Percentiles rank a stretch among this genome's conserved stretches.
phyloP scores from a whole-genome alignment of 2,797 vertebrate species.

The Rhinella marina region DNA sequence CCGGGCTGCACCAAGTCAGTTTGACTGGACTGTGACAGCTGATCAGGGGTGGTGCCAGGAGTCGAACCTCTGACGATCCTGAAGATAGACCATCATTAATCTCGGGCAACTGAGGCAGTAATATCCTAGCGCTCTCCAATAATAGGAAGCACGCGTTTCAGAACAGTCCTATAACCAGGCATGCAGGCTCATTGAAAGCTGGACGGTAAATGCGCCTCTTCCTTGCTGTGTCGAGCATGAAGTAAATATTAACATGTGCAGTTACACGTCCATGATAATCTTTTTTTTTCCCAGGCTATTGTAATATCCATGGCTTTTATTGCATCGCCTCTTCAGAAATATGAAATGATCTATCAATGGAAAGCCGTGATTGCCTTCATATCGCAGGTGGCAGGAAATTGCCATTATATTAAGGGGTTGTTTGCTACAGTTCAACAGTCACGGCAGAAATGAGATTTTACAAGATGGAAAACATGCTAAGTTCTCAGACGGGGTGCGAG shows the following conservation, averaged over 20 bases:
- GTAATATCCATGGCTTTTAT: conserved; percentile 1
- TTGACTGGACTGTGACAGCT: too few species aligned
- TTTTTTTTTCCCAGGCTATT: neutral
- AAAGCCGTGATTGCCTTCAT: neutral
- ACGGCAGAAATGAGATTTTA: conserved; percentile 47
- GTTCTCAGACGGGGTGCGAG: conserved; percentile 11
- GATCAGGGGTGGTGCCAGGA: too few species aligned
- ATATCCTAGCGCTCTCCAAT: neutral
- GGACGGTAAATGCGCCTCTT: neutral
- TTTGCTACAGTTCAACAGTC: conserved; percentile 39
- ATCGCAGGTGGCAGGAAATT: conserved; percentile 22
- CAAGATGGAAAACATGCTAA: conserved; percentile 44
- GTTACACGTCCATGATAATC: neutral
- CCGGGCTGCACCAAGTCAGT: too few species aligned
- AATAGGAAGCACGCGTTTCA: neutral
- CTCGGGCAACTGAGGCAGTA: neutral
- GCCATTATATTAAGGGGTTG: conserved; percentile 40
- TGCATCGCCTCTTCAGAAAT: neutral
- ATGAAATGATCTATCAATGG: conserved; percentile 19
- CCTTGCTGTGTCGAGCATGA: neutral
- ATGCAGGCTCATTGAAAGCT: neutral
- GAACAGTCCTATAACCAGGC: neutral
- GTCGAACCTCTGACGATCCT: too few species aligned
- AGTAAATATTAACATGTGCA: conserved; percentile 1
- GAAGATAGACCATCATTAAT: too few species aligned